These are phyloP conservation scores for Ivindomyrus marchei DNA, from an alignment of 2,113 vertebrate genomes.

Conservation along the genomic window DNA sequence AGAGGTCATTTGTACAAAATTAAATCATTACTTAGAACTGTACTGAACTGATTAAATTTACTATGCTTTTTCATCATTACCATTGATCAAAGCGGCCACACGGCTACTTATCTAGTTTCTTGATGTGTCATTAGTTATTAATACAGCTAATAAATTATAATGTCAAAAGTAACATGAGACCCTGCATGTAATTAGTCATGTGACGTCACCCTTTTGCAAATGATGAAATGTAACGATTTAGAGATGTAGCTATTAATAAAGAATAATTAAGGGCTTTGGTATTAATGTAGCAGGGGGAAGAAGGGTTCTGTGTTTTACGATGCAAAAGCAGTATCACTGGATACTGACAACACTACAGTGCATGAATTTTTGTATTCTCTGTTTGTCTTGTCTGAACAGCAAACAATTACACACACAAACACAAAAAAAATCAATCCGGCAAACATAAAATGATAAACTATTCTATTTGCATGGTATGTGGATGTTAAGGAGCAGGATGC, in stretches of 20 bases:
- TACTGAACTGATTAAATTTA: constrained; percentile 3
- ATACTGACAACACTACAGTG: neutral
- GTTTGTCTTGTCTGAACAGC: neutral
- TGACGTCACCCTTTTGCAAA: neutral
- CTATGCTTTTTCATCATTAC: neutral
- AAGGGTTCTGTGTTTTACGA: neutral
- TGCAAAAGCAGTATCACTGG: neutral
- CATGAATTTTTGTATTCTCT: neutral
- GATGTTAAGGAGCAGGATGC: neutral
- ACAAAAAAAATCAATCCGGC: neutral
- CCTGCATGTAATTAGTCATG: neutral
- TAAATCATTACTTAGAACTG: constrained; percentile 2
- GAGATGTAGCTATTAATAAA: neutral
- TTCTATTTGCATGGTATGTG: neutral
- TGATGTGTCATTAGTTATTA: neutral
- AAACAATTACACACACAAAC: neutral
- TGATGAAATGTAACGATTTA: neutral
- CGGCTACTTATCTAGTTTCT: neutral
- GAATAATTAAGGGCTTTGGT: neutral
- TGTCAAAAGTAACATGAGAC: neutral
- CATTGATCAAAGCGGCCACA: constrained; percentile 3
- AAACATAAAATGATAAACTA: neutral
- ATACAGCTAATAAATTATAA: constrained; percentile 8
- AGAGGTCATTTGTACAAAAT: constrained; percentile 1
- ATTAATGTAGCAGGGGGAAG: neutral